Conservation (phyloP, 2,797 vertebrate genomes). For the Neoniphon sammara region DNA sequence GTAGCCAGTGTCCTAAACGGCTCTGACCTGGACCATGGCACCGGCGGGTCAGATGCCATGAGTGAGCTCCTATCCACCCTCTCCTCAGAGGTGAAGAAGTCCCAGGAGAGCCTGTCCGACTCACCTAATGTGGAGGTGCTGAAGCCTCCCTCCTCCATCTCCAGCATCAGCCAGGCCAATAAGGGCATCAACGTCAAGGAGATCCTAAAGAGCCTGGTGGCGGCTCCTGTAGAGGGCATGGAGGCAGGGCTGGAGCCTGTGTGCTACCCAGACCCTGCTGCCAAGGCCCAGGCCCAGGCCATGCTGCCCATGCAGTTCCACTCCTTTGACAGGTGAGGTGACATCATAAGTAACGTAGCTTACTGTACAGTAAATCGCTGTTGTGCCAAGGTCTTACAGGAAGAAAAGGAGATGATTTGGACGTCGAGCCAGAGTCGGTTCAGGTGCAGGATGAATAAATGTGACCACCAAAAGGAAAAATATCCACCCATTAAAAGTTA, state of each 20-base stretch:
- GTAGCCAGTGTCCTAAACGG: conserved; percentile 88
- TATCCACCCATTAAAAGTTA: too few species aligned
- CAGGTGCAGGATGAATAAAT: too few species aligned
- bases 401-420: too few species aligned
- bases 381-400: too few species aligned
- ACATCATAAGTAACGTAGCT: not conserved
- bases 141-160: conserved; percentile 87
- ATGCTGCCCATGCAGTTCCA: conserved; percentile 95
- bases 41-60: conserved; percentile 82
- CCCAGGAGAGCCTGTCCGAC: conserved; percentile 88
- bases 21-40: conserved; percentile 83
- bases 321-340: conserved; percentile 94
- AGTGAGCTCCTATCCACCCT: conserved; percentile 87
- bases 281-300: conserved; percentile 89
- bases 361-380: not conserved
- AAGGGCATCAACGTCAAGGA: conserved; percentile 96
- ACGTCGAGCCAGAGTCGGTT: too few species aligned
- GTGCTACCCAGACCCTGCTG: conserved; percentile 87
- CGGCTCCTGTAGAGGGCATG: conserved; percentile 88
- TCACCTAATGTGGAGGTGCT: conserved; percentile 81
- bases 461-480: too few species aligned
- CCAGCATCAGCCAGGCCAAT: conserved; percentile 88
- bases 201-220: conserved; percentile 95
- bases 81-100: conserved; percentile 90
- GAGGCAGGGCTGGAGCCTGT: conserved; percentile 89